A percentile compares a stretch with the other conserved stretches of the same genome.
These are phyloP conservation scores for Oreamnos americanus DNA, from an alignment of 2,113 vertebrate species.

Conservation along the genomic window DNA sequence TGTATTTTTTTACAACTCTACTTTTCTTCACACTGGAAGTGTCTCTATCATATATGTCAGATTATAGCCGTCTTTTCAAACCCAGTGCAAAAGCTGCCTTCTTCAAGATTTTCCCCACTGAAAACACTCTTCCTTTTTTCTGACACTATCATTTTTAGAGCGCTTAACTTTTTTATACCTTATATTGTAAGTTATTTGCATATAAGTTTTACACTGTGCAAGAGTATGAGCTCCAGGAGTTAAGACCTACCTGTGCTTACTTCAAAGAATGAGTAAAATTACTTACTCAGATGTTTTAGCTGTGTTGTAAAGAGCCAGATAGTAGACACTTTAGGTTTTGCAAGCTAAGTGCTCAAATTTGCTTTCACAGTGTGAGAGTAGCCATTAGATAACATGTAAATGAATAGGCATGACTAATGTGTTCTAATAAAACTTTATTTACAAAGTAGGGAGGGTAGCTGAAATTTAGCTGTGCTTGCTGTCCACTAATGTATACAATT, in stretches of 20 bases:
- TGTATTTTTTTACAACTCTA: background rate
- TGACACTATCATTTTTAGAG: background rate
- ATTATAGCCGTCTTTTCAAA: background rate
- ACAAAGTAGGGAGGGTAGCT: background rate
- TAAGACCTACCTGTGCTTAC: background rate
- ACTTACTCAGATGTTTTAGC: background rate
- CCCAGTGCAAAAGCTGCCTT: background rate
- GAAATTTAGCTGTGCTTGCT: background rate
- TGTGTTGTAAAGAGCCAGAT: background rate
- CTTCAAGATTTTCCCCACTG: background rate
- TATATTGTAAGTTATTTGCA: background rate
- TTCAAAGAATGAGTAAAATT: background rate
- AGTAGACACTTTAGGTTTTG: background rate
- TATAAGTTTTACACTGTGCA: background rate
- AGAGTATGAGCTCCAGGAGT: background rate
- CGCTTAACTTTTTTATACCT: conserved; percentile 21
- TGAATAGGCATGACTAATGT: background rate
- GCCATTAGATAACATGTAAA: background rate
- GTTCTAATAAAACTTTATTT: conserved; percentile 29
- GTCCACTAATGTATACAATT: background rate
- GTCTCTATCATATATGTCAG: background rate
- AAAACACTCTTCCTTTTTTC: conserved; percentile 3
- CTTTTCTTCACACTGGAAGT: background rate
- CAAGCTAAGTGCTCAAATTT: background rate
- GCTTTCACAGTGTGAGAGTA: background rate